Base-by-base conservation (phyloP, 2,888 invertebrate species). In the Hydriomena furcata region DNA sequence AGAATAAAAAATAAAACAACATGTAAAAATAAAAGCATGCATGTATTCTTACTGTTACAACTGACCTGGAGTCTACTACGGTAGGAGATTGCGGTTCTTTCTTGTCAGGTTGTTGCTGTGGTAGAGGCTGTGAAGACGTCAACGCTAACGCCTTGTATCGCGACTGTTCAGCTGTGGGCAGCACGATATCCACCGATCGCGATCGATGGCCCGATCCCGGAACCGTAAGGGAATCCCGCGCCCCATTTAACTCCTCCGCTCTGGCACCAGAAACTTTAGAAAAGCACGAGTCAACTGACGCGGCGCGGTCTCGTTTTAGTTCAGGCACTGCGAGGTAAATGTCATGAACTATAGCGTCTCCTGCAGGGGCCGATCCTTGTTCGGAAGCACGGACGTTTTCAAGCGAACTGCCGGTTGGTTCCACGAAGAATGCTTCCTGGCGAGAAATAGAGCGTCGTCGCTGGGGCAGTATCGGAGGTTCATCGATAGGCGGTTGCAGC, bases 281-380 rank as follows among this genome's bases (percentile, higher is more conserved):
- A 79, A 96, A 97, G 73, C 96, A 95, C 10, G 96, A 96, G 76
- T 97, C 97, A 1, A 97, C 96, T 0, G 96, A 96, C 23, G 96
- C 96, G 10, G 97, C 97, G 10, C 97, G 93, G 74, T 96, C 96
- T 17, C 96, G 92, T 75, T 94, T 95, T 60, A 96, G 80, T 68
- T 96, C 96, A 28, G 97, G 97, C 53, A 97, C 97, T 49, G 95
- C 93, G 32, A 96, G 84, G 74, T 94, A 95, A 58, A 95, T 94
- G 66, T 95, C 95, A 53, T 94, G 92, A 5, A 95, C 94, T 36
- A 92, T 66, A 13, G 75, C 69, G 63, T 85, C 90, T 60, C 68
- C 82, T 51, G 71, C 80, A 63, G 60, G 71, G 25, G 73, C 76
- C 1, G 77, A 81, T 38, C 77, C 81, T 57, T 82, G 79, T 46